phyloP scores from a whole-genome alignment of 2,113 vertebrate species.

The Euleptes europaea region DNA sequence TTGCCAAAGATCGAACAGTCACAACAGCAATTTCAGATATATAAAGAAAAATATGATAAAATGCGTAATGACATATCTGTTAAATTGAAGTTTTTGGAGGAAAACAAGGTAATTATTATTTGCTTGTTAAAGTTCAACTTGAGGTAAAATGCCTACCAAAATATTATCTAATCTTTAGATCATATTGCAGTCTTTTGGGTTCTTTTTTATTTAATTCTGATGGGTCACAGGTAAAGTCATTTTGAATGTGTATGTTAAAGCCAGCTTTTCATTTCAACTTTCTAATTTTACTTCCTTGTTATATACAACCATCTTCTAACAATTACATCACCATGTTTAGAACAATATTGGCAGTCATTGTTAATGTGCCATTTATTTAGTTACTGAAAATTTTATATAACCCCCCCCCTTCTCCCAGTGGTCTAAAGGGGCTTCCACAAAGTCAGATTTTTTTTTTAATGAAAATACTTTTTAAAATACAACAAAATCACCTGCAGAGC shows the following conservation, averaged over 20 bases:
- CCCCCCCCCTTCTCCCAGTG: too few species aligned
- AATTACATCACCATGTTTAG: not conserved
- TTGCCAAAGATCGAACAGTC: slow-evolving; percentile 94
- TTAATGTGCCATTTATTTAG: not conserved
- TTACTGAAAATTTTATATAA: too few species aligned
- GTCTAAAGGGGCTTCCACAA: too few species aligned
- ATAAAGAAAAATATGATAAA: slow-evolving; percentile 96
- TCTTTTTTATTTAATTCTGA: not conserved
- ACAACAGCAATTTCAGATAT: slow-evolving; percentile 89
- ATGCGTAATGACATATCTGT: slow-evolving; percentile 92
- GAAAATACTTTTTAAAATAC: too few species aligned
- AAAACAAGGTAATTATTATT: slow-evolving; percentile 89
- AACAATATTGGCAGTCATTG: not conserved
- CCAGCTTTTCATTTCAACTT: not conserved
- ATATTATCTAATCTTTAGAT: not conserved
- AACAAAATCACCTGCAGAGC: too few species aligned
- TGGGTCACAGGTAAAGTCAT: not conserved
- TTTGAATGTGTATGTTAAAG: not conserved
- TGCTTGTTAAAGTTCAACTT: not conserved
- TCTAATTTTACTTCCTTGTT: not conserved
- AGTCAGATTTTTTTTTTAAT: too few species aligned
- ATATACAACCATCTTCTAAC: not conserved
- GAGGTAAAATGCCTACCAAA: not conserved
- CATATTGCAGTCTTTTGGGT: not conserved
- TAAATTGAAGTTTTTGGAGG: slow-evolving; percentile 96